A percentile compares a stretch with the other conserved stretches of the same genome.
Conservation (phyloP, 2,888 invertebrate genomes). For the Bembecia ichneumoniformis region DNA sequence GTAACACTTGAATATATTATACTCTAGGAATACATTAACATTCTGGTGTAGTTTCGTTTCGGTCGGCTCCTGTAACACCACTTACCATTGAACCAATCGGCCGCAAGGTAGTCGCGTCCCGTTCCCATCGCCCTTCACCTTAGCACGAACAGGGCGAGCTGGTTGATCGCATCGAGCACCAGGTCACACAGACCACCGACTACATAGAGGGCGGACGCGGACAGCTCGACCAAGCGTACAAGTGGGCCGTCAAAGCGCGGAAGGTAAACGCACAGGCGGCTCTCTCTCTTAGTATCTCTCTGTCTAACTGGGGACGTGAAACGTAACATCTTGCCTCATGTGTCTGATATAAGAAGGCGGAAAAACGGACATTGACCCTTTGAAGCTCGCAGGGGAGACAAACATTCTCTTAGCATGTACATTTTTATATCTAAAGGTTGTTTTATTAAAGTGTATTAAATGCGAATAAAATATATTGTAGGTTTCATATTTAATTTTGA, state of each 20-base stretch:
- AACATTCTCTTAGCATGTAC: no score
- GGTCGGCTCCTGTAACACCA: conserved; percentile 44
- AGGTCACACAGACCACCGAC: conserved; percentile 88
- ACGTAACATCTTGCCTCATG: no score
- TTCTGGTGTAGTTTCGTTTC: conserved; percentile 37
- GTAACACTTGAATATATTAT: conserved; percentile 6
- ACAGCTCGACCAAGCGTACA: conserved; percentile 84
- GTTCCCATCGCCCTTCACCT: conserved; percentile 48
- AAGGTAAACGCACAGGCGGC: conserved; percentile 75
- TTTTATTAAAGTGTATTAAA: no score
- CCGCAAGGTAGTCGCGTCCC: conserved; percentile 36
- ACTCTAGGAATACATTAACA: conserved; percentile 31
- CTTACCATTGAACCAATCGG: conserved; percentile 63
- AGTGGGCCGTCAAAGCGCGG: conserved; percentile 89
- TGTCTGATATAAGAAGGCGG: no score
- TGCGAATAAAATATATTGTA: no score
- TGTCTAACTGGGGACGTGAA: no score
- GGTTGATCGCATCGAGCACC: conserved; percentile 94
- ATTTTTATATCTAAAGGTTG: no score
- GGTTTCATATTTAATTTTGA: no score
- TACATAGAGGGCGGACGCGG: conserved; percentile 85
- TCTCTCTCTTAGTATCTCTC: no score
- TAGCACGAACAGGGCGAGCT: conserved; percentile 86
- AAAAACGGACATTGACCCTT: no score
- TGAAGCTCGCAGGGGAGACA: no score